Conservation (phyloP, 1,140 invertebrate genomes). For the Nomia melanderi region DNA sequence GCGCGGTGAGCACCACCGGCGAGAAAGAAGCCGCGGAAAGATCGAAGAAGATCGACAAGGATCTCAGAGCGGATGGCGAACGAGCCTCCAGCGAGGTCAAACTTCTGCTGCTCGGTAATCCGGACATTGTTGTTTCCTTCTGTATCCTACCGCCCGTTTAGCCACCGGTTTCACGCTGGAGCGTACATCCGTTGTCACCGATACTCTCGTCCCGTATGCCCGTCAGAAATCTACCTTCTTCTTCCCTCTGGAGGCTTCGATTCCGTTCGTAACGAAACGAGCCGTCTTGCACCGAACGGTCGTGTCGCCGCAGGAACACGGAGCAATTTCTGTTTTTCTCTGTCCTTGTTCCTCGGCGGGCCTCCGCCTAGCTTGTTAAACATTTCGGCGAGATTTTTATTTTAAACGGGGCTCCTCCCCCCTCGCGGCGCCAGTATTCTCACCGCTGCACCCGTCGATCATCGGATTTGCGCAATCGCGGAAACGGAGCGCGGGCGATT, state of each 20-base stretch:
- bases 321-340: not conserved
- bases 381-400: not conserved
- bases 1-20: constrained; percentile 88
- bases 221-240: not conserved
- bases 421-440: too few relatives aligned
- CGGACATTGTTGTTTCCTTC: constrained; percentile 45
- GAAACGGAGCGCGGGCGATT: constrained; percentile 25
- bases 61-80: constrained; percentile 91
- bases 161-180: not conserved
- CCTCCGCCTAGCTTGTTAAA: too few relatives aligned
- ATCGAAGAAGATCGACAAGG: constrained; percentile 94
- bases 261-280: not conserved
- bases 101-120: constrained; percentile 91
- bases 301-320: not conserved
- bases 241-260: not conserved
- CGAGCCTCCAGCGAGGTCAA: constrained; percentile 93
- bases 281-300: not conserved
- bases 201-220: not conserved
- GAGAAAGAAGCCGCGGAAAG: constrained; percentile 91
- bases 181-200: not conserved
- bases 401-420: not conserved
- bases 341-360: not conserved
- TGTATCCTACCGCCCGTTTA: not conserved
- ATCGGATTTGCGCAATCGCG: constrained; percentile 31
- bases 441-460: not conserved